Percentiles rank a stretch among this genome's conserved stretches.
These are phyloP conservation scores for Crotalus horridus DNA, from an alignment of 2,113 vertebrate genomes.

Conservation along the genomic window DNA sequence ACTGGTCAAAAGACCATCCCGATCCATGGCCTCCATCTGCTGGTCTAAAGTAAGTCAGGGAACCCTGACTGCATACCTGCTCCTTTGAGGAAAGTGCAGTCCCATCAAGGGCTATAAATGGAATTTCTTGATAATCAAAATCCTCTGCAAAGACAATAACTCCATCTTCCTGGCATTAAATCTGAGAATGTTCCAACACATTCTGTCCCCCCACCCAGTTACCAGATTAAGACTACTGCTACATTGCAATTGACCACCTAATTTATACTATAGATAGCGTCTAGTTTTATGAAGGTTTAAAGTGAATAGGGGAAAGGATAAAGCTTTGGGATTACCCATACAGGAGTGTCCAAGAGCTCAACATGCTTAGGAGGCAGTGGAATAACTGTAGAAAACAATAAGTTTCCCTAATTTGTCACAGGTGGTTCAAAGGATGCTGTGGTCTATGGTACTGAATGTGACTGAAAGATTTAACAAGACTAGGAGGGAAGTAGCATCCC, in stretches of 20 bases:
- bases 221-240: neutral
- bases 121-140: neutral
- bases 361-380: neutral
- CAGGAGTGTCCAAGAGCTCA: neutral
- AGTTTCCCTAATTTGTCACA: neutral
- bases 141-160: neutral
- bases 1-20: neutral
- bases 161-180: neutral
- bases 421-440: too few relatives aligned
- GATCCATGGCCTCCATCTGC: neutral
- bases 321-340: neutral
- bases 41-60: neutral
- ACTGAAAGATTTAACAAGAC: too few relatives aligned
- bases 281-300: neutral
- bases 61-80: neutral
- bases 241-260: neutral
- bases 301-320: neutral
- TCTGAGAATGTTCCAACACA: neutral
- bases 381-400: neutral
- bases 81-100: neutral
- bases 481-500: neutral
- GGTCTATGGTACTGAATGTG: too few relatives aligned
- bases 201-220: neutral
- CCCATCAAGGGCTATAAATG: neutral
- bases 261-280: neutral